Base-by-base conservation (phyloP, 2,797 vertebrate genomes). In the Mycteria americana region DNA sequence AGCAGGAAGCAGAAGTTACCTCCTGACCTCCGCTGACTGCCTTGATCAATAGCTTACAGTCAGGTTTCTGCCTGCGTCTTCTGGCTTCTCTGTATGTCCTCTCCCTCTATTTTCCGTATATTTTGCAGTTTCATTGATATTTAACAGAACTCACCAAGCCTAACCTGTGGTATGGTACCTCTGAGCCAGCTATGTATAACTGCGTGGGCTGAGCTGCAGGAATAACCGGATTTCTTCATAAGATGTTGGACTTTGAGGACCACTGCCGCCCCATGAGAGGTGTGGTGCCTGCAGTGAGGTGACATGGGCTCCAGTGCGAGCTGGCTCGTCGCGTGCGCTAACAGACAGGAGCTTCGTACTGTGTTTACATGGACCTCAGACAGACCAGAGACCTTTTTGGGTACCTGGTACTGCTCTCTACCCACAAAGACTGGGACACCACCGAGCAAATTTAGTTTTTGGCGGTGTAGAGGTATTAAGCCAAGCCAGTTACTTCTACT, bases 141-240 rank as follows among this genome's bases (percentile, higher is more conserved):
- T 56, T 75, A 65, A 45, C 15, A 39, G 18, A 63, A 41, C 60
- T 41, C 60, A 17, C 39, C 41, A 10, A 67, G n/a, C 24, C n/a
- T 57, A 51, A 46, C 33, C 74, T 4, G 28, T 13, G 56, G 14
- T n/a, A 15, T 0, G 17, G 10, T 31, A 28, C 43, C 24, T 27
- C 68, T 17, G 60, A 33, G 45, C 62, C 35, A 10, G 56, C 7
- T 18, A 3, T 0, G 14, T 21, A 5, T 3, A 24, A 48, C n/a
- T 39, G 13, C 3, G 0, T 3, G 37, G 56, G 48, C 25, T 48
- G 64, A 57, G 43, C 74, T 48, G 53, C 30, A 48, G 69, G 31
- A 63, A n/a, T 0, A 8, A 31, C 27, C 0, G 0, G 3, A 8
- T n/a, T 51, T 22, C 73, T 67, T 48, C 13, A 2, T 2, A 13